These are phyloP conservation scores for Columba janthina DNA, from an alignment of 2,113 vertebrate species.

Conservation along the genomic window DNA sequence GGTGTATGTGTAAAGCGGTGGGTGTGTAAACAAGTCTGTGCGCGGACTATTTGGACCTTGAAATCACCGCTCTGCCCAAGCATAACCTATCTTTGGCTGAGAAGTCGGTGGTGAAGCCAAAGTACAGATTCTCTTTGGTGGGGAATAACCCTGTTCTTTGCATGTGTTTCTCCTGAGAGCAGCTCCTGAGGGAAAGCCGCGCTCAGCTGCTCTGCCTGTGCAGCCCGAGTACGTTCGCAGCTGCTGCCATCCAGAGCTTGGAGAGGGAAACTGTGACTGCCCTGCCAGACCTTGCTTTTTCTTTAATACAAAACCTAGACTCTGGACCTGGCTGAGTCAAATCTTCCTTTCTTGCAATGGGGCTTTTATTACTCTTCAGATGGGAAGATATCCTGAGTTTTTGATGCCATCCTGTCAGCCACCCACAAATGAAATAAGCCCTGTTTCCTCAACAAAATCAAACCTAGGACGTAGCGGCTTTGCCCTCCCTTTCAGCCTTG, in stretches of 20 bases:
- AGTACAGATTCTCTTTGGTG: background rate
- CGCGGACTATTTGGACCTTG: background rate
- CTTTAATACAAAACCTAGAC: accelerated
- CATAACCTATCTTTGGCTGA: accelerated
- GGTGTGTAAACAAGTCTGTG: background rate
- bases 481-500: accelerated
- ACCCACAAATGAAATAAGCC: background rate
- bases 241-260: constrained; percentile 52
- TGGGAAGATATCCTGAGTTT: background rate
- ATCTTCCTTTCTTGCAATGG: background rate
- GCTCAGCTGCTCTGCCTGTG: background rate
- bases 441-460: background rate
- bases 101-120: background rate
- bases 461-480: background rate
- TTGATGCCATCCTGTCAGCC: background rate
- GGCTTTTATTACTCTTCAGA: background rate
- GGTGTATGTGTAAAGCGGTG: background rate
- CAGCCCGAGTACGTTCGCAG: background rate
- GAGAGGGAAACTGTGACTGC: background rate
- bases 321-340: background rate
- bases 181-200: background rate
- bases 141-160: background rate
- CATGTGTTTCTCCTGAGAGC: background rate
- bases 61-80: background rate
- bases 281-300: accelerated